These are phyloP conservation scores for Sardina pilchardus DNA, from an alignment of 2,113 vertebrate genomes.

Conservation along the genomic window DNA sequence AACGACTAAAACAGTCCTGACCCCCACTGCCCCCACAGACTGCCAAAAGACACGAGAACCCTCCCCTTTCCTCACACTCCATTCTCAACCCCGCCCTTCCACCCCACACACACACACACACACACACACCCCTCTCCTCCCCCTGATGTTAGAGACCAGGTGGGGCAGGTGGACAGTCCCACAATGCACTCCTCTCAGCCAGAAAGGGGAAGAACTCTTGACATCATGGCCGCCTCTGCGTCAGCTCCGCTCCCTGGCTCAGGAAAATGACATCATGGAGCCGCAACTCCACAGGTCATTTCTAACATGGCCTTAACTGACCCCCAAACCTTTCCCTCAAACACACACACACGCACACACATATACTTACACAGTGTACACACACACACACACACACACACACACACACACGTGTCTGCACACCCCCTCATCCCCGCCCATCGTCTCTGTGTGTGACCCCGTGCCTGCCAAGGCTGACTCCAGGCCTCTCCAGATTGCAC, in stretches of 20 bases:
- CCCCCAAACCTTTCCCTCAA: neutral
- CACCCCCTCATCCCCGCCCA: neutral
- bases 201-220: conserved; percentile 37
- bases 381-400: conserved; percentile 15
- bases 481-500: conserved; percentile 54
- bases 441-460: conserved; percentile 30
- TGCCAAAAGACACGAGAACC: conserved; percentile 24
- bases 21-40: conserved; percentile 31
- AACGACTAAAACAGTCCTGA: conserved; percentile 89
- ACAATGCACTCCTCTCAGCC: conserved; percentile 36
- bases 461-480: conserved; percentile 43
- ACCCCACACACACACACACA: conserved; percentile 7
- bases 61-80: neutral
- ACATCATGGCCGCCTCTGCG: conserved; percentile 26
- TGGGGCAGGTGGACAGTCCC: conserved; percentile 34
- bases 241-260: conserved; percentile 27
- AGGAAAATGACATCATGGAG: conserved; percentile 9
- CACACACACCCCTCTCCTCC: neutral
- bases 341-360: conserved; percentile 12
- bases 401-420: conserved; percentile 25
- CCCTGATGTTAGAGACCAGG: conserved; percentile 29
- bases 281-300: conserved; percentile 31
- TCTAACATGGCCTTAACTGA: conserved; percentile 50
- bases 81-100: conserved; percentile 2
- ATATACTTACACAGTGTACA: neutral